phyloP scores from a whole-genome alignment of 1,140 invertebrate genomes.

The Diuraphis noxia region DNA sequence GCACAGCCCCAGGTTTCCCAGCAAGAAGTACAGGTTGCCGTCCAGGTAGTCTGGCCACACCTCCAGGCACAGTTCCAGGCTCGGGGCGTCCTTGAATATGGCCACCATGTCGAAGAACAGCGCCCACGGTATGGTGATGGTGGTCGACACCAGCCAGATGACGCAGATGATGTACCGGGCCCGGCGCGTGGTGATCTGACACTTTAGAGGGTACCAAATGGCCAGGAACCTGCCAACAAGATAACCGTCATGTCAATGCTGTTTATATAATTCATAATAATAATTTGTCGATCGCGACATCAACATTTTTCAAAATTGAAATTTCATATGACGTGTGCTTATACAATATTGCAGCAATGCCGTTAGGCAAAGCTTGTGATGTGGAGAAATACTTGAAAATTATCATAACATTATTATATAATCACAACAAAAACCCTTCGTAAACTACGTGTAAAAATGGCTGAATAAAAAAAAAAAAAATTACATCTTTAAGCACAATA shows the following conservation, averaged over 20 bases:
- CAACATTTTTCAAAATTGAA: too few relatives aligned
- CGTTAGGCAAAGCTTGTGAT: too few relatives aligned
- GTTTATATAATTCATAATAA: too few relatives aligned
- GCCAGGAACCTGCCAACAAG: constrained; percentile 83
- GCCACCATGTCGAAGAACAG: constrained; percentile 84
- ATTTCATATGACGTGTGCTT: too few relatives aligned
- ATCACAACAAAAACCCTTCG: too few relatives aligned
- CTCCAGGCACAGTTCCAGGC: constrained; percentile 63
- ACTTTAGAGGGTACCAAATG: constrained; percentile 91
- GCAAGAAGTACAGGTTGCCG: constrained; percentile 82
- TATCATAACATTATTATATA: too few relatives aligned
- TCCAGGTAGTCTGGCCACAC: constrained; percentile 81
- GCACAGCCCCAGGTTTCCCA: constrained; percentile 86
- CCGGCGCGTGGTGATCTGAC: constrained; percentile 84
- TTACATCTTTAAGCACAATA: too few relatives aligned
- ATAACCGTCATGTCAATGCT: neutral
- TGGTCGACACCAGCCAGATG: constrained; percentile 86
- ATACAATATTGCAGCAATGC: too few relatives aligned
- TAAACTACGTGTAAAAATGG: too few relatives aligned
- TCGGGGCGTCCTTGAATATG: constrained; percentile 71
- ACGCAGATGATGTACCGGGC: constrained; percentile 84
- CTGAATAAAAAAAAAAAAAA: too few relatives aligned
- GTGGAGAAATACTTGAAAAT: too few relatives aligned
- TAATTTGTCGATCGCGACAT: too few relatives aligned
- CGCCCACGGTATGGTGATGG: constrained; percentile 85